Base-by-base conservation (phyloP, 2,113 vertebrate species). In the Mus spicilegus region DNA sequence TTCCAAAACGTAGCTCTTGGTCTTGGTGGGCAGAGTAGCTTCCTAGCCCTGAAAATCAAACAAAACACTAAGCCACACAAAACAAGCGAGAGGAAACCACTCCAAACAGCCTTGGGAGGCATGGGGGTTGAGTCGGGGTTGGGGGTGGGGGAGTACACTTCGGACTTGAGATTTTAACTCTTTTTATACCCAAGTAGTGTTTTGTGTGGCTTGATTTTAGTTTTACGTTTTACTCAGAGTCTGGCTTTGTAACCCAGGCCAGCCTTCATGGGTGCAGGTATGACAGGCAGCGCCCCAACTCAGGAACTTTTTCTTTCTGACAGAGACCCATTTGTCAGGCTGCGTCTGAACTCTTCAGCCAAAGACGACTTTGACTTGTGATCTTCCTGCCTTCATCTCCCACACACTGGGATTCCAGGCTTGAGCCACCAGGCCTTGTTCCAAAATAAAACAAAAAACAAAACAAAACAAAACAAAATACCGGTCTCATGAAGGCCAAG, bases 121-220 rank as follows among this genome's bases (percentile, higher is more conserved):
- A 30, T 36, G 49, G 65, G 9, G 39, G 39, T 65, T 9, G 28
- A n/a, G 61, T 26, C 4, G 36, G 70, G 11, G 39, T 46, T 26
- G 39, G 54, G 87, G 67, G 5, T 78, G 16, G 39, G 16, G 20
- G 17, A 67, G 42, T 11, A 30, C 67, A 69, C 28, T 90, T 81
- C 8, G 46, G 22, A 8, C 28, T 85, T 49, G 30, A n/a, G 46
- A 49, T 54, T 70, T 70, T 77, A 65, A 93, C 75, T 93, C 77
- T 90, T 78, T 84, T 84, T 28, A 51, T 4, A n/a, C 69, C 65
- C 12, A 75, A 56, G 13, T 73, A 54, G n/a, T 72, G 67, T 63
- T 92, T 95, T 90, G 75, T 87, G 24, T 17, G 28, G 11, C 54
- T 92, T 96, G n/a, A 28, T 16, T 85, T 63, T 85, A 63, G 36